phyloP scores from a whole-genome alignment of 2,888 invertebrate species.

The Galerucella pusilla region DNA sequence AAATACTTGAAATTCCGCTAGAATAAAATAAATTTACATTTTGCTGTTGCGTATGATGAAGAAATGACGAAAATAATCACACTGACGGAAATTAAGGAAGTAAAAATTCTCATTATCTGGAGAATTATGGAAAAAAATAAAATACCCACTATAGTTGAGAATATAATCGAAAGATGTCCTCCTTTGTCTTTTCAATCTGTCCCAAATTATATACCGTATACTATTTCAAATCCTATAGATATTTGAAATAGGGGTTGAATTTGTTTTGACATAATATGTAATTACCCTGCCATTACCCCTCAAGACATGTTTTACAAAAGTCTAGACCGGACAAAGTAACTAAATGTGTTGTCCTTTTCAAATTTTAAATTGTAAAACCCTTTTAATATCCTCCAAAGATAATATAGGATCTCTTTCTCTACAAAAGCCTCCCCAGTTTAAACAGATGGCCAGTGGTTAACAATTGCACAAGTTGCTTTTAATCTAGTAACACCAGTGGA shows the following conservation, averaged over 20 bases:
- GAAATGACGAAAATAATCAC: too few relatives aligned
- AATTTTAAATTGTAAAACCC: slow-evolving; percentile 10
- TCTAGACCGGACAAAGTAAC: background rate
- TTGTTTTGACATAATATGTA: background rate
- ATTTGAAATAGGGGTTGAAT: background rate
- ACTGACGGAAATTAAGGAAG: too few relatives aligned
- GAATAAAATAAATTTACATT: too few relatives aligned
- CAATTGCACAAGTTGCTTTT: slow-evolving; percentile 32
- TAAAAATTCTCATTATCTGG: too few relatives aligned
- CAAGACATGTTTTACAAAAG: background rate
- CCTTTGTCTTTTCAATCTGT: too few relatives aligned
- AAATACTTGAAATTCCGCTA: too few relatives aligned
- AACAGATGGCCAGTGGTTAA: slow-evolving; percentile 25
- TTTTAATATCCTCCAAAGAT: slow-evolving; percentile 17
- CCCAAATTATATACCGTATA: too few relatives aligned
- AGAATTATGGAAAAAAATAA: too few relatives aligned
- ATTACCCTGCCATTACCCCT: background rate
- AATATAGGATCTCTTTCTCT: slow-evolving; percentile 6
- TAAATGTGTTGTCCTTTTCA: slow-evolving; percentile 6
- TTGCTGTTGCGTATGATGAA: too few relatives aligned
- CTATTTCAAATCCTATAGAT: too few relatives aligned
- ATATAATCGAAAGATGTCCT: too few relatives aligned
- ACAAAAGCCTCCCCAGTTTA: slow-evolving; percentile 17
- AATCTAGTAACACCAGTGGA: slow-evolving; percentile 32
- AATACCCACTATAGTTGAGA: too few relatives aligned